phyloP scores from a whole-genome alignment of 2,113 vertebrate genomes.

The Otus sunia region DNA sequence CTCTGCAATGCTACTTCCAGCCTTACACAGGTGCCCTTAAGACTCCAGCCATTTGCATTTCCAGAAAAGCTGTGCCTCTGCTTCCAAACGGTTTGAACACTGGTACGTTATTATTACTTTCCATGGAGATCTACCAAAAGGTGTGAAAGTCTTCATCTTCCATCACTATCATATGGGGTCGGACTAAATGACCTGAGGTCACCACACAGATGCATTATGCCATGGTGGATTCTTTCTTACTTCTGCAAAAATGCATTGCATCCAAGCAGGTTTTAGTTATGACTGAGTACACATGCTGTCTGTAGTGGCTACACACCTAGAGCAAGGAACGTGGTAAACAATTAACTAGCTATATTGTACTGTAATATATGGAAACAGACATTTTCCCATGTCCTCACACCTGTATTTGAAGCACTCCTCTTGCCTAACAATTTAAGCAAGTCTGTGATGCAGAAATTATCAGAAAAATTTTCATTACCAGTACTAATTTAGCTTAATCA shows the following conservation, averaged over 20 bases:
- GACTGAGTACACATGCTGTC: background rate
- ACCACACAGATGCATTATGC: accelerated
- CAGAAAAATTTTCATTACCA: background rate
- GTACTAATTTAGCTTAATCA: background rate
- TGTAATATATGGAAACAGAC: background rate
- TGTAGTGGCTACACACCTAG: background rate
- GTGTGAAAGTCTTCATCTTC: background rate
- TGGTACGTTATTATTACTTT: background rate
- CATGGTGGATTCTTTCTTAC: background rate
- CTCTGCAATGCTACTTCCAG: background rate
- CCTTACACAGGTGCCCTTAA: background rate
- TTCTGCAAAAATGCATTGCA: background rate
- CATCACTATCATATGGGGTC: background rate
- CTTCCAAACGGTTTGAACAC: background rate
- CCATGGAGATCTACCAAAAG: background rate
- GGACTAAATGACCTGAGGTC: background rate
- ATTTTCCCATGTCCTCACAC: background rate
- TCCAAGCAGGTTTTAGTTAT: background rate
- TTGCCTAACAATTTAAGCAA: background rate
- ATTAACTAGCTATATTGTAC: background rate
- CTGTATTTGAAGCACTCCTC: background rate
- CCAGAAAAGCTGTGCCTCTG: background rate
- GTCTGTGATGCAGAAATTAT: background rate
- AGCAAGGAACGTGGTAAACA: background rate
- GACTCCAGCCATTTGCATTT: background rate